These are phyloP conservation scores for Rhadinocentrus ornatus DNA, from an alignment of 2,797 vertebrate species.

Conservation along the genomic window DNA sequence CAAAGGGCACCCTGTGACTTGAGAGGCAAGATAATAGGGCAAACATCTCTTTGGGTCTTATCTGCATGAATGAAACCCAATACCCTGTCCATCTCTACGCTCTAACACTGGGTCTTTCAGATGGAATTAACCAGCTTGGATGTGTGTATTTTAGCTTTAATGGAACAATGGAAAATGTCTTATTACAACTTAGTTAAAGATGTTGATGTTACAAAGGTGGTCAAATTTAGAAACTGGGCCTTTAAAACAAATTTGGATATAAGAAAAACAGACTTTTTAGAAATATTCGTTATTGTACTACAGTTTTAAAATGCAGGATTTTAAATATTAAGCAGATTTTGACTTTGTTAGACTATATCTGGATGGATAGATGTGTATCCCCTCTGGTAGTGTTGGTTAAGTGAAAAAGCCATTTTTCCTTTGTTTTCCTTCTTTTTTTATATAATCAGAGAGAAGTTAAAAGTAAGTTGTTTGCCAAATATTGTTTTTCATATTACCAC, in stretches of 20 bases:
- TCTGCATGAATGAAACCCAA: constrained; percentile 43
- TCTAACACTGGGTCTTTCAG: background rate
- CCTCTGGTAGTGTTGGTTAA: no score
- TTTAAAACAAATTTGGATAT: background rate
- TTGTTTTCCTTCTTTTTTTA: no score
- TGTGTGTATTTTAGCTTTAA: background rate
- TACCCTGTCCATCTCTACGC: background rate
- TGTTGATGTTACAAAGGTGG: background rate
- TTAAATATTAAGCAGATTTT: no score
- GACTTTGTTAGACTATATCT: no score
- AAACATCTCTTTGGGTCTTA: constrained; percentile 39
- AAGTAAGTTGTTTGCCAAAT: background rate
- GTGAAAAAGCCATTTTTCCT: no score
- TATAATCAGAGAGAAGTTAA: no score
- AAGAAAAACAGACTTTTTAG: no score
- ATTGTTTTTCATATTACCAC: background rate
- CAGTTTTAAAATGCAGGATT: no score
- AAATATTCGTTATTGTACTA: no score
- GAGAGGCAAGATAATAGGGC: constrained; percentile 16
- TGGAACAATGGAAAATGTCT: background rate
- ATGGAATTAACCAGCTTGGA: background rate
- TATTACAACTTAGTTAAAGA: background rate
- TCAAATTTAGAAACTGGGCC: background rate
- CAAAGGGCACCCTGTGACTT: constrained; percentile 32
- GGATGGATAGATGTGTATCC: no score